These are phyloP conservation scores for Pantherophis vulpinus DNA, from an alignment of 2,797 vertebrate genomes.

Conservation along the genomic window DNA sequence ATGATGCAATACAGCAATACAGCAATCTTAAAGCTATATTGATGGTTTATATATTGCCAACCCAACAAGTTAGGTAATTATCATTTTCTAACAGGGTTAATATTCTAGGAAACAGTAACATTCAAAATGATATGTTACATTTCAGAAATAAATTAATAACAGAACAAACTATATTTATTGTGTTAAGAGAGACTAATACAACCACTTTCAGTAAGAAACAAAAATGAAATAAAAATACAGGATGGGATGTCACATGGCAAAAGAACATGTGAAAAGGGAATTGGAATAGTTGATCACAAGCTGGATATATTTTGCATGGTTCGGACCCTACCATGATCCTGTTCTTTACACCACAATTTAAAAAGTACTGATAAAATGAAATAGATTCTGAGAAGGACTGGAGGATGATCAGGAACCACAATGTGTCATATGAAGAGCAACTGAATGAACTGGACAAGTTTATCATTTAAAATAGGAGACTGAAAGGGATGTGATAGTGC, in stretches of 20 bases:
- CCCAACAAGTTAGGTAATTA: too few species aligned
- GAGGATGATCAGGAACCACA: background rate
- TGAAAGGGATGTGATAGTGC: background rate
- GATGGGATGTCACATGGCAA: background rate
- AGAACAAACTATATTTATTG: background rate
- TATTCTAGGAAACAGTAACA: background rate
- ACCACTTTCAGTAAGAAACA: background rate
- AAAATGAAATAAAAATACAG: background rate
- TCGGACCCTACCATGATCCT: background rate
- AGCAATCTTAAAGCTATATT: too few species aligned
- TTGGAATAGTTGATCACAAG: background rate
- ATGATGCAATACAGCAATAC: too few species aligned
- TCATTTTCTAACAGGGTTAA: background rate
- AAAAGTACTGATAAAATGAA: background rate
- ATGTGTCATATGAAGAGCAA: background rate
- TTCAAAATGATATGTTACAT: background rate
- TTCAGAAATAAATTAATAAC: background rate
- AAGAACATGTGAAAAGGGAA: background rate
- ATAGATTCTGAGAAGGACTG: background rate
- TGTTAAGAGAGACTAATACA: background rate
- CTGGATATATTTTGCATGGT: background rate
- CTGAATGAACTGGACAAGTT: background rate
- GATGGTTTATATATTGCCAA: too few species aligned
- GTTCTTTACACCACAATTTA: background rate
- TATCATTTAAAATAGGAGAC: background rate